Evolutionary conservation across 30 jellyfish, hydroid and myxozoan genomes (phyloP), one percentile per base, ranked within the genome.

Genomic region (Turritopsis dohrnii): DNA sequence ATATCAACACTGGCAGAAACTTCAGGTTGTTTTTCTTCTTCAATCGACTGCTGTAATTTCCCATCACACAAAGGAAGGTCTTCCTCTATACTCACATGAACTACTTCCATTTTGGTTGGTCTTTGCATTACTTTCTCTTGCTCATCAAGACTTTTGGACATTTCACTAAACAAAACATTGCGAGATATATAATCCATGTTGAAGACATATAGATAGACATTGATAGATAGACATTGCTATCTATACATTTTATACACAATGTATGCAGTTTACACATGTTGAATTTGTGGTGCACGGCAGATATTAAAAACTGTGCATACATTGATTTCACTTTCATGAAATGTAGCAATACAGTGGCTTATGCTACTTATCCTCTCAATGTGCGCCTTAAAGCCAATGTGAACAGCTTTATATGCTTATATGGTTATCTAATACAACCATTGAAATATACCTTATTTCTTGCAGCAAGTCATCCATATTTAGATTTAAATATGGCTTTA

Each of bases 91-190:
- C 30, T 7, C 16, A 69, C 31, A 16, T 69, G 9, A 27, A 7
- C 77, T 8, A n/a, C 19, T 69, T 69, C 77, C 31, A 69, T 1
- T 69, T 69, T 69, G 16, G 28, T 0, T n/a, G 77, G 77, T 27
- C 19, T 19, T 17, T 69, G 31, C 30, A 69, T 27, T 69, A 23
- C 77, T 69, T 69, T 19, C 17, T 29, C 80, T 5, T 80, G 79
- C 53, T 80, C 87, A 52, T 29, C 87, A 27, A 80, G 65, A 80
- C 87, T 80, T 26, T 65, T 54, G 21, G 87, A 80, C 71, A 80
- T 19, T 26, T 54, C 87, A 53, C 87, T 80, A 80, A 52, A 80
- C 21, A 54, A 0, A 53, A 52, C 54, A 0, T 52, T 23, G 0
- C 60, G 60, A 3, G 60, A 41, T 41, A 41, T n/a, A n/a, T n/a